phyloP scores from a whole-genome alignment of 2,797 vertebrate genomes.

The Adelosebastes latens region DNA sequence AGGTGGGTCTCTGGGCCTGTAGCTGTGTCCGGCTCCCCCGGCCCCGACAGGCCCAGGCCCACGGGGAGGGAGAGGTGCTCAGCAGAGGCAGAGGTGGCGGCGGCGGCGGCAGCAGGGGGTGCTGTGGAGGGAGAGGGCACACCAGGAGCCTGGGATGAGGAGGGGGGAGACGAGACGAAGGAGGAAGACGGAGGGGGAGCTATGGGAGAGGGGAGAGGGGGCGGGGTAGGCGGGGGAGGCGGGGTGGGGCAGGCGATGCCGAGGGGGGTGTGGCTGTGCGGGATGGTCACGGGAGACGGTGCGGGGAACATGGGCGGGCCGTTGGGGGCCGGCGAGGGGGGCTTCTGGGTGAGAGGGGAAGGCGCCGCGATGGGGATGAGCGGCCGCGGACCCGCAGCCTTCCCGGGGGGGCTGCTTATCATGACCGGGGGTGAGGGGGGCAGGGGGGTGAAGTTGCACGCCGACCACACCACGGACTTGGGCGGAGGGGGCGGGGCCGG shows the following conservation, averaged over 20 bases:
- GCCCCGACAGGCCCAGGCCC: conserved; percentile 89
- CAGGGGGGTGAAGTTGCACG: conserved; percentile 90
- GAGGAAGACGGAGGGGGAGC: conserved; percentile 82
- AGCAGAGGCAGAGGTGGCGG: conserved; percentile 87
- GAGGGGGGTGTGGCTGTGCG: conserved; percentile 72
- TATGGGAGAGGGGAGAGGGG: conserved; percentile 80
- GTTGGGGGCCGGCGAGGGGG: conserved; percentile 86
- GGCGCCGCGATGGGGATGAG: conserved; percentile 89
- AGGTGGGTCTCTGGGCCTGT: conserved; percentile 84
- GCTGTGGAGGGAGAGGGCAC: conserved; percentile 98
- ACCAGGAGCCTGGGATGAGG: conserved; percentile 97
- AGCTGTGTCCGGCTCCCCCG: conserved; percentile 89
- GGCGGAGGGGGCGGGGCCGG: conserved; percentile 79
- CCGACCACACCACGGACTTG: conserved; percentile 89
- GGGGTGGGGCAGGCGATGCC: conserved; percentile 85
- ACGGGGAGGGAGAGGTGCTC: conserved; percentile 78
- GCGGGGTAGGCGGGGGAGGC: conserved; percentile 77
- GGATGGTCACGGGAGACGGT: conserved; percentile 78
- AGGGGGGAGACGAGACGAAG: conserved; percentile 86
- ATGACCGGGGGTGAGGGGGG: conserved; percentile 96
- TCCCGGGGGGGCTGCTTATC: conserved; percentile 97
- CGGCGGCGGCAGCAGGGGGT: conserved; percentile 91
- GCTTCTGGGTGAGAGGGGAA: conserved; percentile 87
- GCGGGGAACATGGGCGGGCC: conserved; percentile 86
- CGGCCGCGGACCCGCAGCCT: conserved; percentile 90